Evolutionary conservation across 2,888 invertebrate genomes (phyloP).

Genomic region (Eilema caniola): DNA sequence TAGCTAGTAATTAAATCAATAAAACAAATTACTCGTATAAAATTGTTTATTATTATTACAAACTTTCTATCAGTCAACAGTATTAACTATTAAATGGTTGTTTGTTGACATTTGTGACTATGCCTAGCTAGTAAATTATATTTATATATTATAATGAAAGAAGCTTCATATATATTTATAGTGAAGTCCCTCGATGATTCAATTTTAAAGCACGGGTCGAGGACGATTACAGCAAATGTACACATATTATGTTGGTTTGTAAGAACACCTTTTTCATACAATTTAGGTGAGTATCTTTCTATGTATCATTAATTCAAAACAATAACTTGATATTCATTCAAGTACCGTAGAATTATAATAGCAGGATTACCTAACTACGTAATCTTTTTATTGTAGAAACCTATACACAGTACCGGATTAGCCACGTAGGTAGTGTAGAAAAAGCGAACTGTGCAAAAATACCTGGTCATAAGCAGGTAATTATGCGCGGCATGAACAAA

Average conservation of each 20-base stretch:
- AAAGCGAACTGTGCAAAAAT: too few relatives aligned
- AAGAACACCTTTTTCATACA: background rate
- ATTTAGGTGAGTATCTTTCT: background rate
- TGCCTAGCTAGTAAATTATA: background rate
- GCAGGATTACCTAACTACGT: too few relatives aligned
- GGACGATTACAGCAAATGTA: background rate
- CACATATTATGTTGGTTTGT: background rate
- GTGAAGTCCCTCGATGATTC: too few relatives aligned
- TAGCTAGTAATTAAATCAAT: background rate
- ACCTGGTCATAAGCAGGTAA: too few relatives aligned
- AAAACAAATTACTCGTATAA: slow-evolving; percentile 27
- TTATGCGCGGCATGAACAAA: too few relatives aligned
- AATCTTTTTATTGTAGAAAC: too few relatives aligned
- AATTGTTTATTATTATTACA: slow-evolving; percentile 48
- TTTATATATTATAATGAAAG: background rate
- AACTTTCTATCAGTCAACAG: slow-evolving; percentile 36
- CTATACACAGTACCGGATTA: too few relatives aligned
- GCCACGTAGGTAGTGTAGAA: too few relatives aligned
- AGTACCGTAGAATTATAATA: background rate
- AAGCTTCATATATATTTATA: background rate
- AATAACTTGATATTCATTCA: too few relatives aligned
- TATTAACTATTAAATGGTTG: slow-evolving; percentile 13
- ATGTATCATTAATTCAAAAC: background rate
- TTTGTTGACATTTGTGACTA: slow-evolving; percentile 1
- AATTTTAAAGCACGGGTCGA: background rate